Conservation (phyloP, 2,888 invertebrate species). For the Drosophila demipolita region DNA sequence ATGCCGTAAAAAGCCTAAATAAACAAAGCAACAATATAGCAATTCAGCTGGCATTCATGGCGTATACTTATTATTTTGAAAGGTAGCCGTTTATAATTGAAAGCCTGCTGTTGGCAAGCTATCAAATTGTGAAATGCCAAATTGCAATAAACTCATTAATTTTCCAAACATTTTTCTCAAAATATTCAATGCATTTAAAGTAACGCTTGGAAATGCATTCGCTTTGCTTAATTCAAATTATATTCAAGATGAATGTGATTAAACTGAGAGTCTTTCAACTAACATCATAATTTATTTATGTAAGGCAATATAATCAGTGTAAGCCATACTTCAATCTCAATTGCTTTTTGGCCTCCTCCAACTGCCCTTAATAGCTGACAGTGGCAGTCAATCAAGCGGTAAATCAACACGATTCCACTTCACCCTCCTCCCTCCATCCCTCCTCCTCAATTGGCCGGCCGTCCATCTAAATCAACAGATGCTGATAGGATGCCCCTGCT, state of each 20-base stretch:
- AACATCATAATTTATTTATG: constrained; percentile 50
- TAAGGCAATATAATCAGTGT: constrained; percentile 31
- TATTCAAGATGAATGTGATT: constrained; percentile 1
- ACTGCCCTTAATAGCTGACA: constrained; percentile 13
- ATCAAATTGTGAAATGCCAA: background rate
- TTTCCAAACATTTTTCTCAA: background rate
- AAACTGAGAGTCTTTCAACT: constrained; percentile 40
- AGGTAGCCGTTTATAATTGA: constrained; percentile 19
- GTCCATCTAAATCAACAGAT: constrained; percentile 36
- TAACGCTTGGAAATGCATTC: background rate
- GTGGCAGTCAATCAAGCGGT: constrained; percentile 47
- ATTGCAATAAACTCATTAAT: constrained; percentile 1
- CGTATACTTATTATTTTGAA: constrained; percentile 37
- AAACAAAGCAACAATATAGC: constrained; percentile 39
- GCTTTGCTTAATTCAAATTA: constrained; percentile 9
- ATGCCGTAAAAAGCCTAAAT: constrained; percentile 31
- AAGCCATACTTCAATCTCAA: constrained; percentile 38
- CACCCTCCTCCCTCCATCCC: background rate
- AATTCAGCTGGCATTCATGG: constrained; percentile 27
- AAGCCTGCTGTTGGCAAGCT: constrained; percentile 4
- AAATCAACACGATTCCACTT: constrained; percentile 24
- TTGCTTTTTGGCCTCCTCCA: constrained; percentile 17
- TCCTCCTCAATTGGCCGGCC: constrained; percentile 36
- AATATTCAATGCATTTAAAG: background rate
- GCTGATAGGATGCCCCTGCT: constrained; percentile 20